A percentile compares a stretch with the other conserved stretches of the same genome.
These are phyloP conservation scores for Tribolium castaneum DNA, from an alignment of 1,140 invertebrate genomes.

Conservation along the genomic window DNA sequence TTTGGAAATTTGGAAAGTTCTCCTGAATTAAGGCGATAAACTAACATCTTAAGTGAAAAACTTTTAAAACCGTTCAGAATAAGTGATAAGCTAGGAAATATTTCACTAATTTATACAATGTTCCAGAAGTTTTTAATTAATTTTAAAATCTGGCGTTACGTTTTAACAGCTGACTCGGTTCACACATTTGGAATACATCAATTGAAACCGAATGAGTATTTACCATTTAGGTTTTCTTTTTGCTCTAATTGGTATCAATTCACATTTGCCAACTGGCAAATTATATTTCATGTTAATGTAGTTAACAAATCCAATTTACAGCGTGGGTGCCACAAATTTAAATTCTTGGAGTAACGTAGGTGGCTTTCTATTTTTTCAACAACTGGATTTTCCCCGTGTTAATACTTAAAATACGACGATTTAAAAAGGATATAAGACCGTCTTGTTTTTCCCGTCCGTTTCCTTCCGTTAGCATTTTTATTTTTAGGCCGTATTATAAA, in stretches of 20 bases:
- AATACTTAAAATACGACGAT: too few relatives aligned
- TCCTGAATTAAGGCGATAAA: slow-evolving; percentile 10
- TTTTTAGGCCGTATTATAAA: background rate
- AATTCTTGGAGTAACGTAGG: too few relatives aligned
- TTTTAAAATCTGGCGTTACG: slow-evolving; percentile 34
- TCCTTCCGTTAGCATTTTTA: background rate
- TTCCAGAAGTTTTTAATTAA: slow-evolving; percentile 39
- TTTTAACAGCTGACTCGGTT: slow-evolving; percentile 39
- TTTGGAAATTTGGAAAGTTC: background rate
- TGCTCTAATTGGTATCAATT: background rate
- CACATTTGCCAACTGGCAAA: too few relatives aligned
- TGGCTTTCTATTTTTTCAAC: too few relatives aligned
- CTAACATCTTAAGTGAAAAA: slow-evolving; percentile 28
- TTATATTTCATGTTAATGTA: too few relatives aligned
- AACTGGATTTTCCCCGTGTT: too few relatives aligned
- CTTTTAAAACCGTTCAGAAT: slow-evolving; percentile 19
- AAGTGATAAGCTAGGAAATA: slow-evolving; percentile 32
- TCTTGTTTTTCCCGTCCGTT: background rate
- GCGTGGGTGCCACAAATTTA: too few relatives aligned
- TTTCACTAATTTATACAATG: slow-evolving; percentile 32
- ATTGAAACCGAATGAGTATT: background rate
- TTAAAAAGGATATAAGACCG: background rate
- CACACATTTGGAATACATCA: slow-evolving; percentile 34
- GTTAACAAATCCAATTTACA: too few relatives aligned
- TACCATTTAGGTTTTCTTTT: slow-evolving; percentile 14